Base-by-base conservation (phyloP, 1,140 invertebrate genomes). In the Drosophila ogumai region DNA sequence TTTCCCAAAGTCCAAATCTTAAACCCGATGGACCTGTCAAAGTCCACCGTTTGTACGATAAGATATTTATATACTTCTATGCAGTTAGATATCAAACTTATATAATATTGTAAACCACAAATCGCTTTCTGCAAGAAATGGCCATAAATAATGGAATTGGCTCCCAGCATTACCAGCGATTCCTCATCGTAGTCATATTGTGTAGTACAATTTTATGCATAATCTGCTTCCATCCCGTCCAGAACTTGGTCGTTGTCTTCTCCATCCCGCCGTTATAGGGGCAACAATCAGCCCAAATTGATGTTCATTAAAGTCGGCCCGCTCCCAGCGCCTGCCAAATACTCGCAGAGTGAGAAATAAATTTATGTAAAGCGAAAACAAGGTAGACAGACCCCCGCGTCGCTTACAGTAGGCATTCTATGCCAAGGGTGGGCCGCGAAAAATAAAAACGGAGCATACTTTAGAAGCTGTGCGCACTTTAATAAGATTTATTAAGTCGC, bases 401-500 rank as follows among this genome's bases (percentile, higher is more conserved):
- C 54, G 43, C 28, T 47, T 54, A 19, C 32, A 32, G 61, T 60
- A 64, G 67, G 63, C 67, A 32, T 55, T 57, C 61, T 43, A 54
- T 25, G 34, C 9, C 34, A 52, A 58, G 44, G 31, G 25, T 15
- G 59, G 19, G 10, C 12, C 17, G 34, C 34, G 32, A 19, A 64
- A 77, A 69, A 61, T 52, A 55, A 65, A 79, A 68, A 65, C 41
- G 58, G 58, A 74, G 66, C 72, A 78, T 80, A 81, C 82, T 88
- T 88, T 81, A 78, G 72, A 80, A 77, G 61, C 76, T 57, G 65
- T 67, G 84, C 67, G 68, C 78, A 88, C 84, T 88, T 88, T 84
- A 88, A 88, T 82, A 88, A 81, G 84, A 88, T 88, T 88, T 88
- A 88, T 88, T 84, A 88, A 88, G 84, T 88, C 76, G 67, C 57